Percentiles rank a stretch among this genome's conserved stretches.
phyloP scores from a whole-genome alignment of 2,888 invertebrate species.

The Trissolcus brochymenae region DNA sequence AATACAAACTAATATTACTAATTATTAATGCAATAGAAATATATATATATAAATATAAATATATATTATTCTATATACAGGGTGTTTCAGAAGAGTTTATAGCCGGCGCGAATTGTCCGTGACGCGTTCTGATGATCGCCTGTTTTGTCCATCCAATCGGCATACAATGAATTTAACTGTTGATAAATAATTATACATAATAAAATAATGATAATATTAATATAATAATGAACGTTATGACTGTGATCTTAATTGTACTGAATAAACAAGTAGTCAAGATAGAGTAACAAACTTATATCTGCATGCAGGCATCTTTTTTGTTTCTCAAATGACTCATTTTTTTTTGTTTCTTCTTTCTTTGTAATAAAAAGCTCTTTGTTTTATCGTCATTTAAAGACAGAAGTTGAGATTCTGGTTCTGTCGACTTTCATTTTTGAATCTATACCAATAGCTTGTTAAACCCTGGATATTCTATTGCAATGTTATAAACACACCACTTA shows the following conservation, averaged over 20 bases:
- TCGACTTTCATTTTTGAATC: too few species aligned
- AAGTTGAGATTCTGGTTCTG: too few species aligned
- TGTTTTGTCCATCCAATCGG: constrained; percentile 37
- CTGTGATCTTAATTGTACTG: constrained; percentile 50
- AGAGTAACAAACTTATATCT: constrained; percentile 11
- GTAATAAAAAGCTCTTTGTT: background rate
- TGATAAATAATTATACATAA: constrained; percentile 31
- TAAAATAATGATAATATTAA: constrained; percentile 27
- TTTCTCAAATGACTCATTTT: too few species aligned
- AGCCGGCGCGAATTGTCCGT: constrained; percentile 65
- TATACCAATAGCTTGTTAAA: constrained; percentile 33
- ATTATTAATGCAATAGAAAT: constrained; percentile 71
- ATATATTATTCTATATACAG: constrained; percentile 66
- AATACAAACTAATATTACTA: constrained; percentile 76
- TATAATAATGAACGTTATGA: constrained; percentile 35
- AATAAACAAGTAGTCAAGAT: constrained; percentile 28
- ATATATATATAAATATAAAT: constrained; percentile 57
- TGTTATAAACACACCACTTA: constrained; percentile 24
- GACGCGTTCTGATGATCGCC: constrained; percentile 58
- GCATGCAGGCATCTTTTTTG: constrained; percentile 1
- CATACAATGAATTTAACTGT: constrained; percentile 29
- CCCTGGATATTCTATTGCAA: constrained; percentile 42
- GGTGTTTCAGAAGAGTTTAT: constrained; percentile 74
- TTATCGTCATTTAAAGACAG: background rate
- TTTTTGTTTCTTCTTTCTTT: background rate